Evolutionary conservation across 1,140 invertebrate species (phyloP), one percentile per base, ranked within the genome.

Genomic region (Antheraea pernyi): DNA sequence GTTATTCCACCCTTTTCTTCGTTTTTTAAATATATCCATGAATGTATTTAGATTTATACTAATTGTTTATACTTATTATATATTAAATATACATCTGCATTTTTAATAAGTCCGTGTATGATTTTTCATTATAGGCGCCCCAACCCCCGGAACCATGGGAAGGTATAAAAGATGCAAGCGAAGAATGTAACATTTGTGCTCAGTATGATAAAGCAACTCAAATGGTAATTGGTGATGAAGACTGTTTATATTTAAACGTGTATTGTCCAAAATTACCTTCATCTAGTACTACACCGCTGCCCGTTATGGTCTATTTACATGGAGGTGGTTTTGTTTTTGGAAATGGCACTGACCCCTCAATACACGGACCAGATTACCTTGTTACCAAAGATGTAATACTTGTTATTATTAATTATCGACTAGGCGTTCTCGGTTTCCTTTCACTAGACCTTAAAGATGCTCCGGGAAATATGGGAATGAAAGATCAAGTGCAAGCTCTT

Each of bases 301-400:
- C 94, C 0, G 95, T 95, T 0, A 93, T 95, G 87, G 93, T 95
- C 0, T 94, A 91, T 60, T 84, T 97, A 30, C 95, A 96, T 77
- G 95, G 95, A 7, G 95, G 95, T 37, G 93, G 93, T 22, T 94
- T 95, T 70, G 75, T 93, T 13, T 82, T 83, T 71, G 93, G 88
- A 2, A 68, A 75, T 72, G 89, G 94, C 0, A 92, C 91, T 22
- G 92, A 90, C 65, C 81, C 84, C 71, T 63, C 77, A 8, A 69
- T 73, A 3, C 88, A 91, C 74, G 91, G 92, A 16, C 89, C 93
- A 2, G 92, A 93, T 69, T 94, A 91, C 80, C 78, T 95, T 4
- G 78, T 95, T 62, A 93, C 95, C 73, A 89, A 93, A 70, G 88
- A 93, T 73, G 86, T 94, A 5, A 84, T 95, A 42, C 68, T 95